Evolutionary conservation across 30 jellyfish, hydroid and myxozoan species (phyloP), one percentile per base, ranked within the genome.

Genomic region (Catostylus mosaicus): DNA sequence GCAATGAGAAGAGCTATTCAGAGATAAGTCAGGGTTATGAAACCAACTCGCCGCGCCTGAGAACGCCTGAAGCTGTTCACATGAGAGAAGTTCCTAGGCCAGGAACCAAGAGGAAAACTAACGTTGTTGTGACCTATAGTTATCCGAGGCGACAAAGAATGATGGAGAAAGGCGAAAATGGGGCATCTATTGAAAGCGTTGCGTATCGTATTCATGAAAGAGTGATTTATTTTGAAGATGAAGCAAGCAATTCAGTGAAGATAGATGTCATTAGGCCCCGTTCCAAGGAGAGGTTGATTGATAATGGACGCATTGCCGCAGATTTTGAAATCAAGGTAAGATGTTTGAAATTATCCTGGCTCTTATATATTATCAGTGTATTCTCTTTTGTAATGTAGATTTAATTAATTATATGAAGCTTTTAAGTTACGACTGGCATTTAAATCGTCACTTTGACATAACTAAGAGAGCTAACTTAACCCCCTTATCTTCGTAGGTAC

Each of bases 111-210:
- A 35, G 27, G 29, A 68, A 68, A 35, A 68, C 65, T 35, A 64
- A 68, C 33, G 80, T 68, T 68, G 36, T 68, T 27, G 80, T 68
- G 23, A 68, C 30, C 26, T 68, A 68, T 36, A 3, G 34, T 37
- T 68, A 68, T 23, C 80, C 80, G 29, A 35, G 59, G 65, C 54
- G 37, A 5, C 80, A 68, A 37, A 68, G 64, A 22, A 34, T 34
- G 23, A 23, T 68, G 2, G 40, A 35, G 29, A 68, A 32, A 46
- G 80, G 80, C 11, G 80, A 68, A 18, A 5, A 26, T 7, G 45
- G 34, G 20, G 22, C 80, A 27, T 26, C 2, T 35, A 33, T 23
- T 45, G 80, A 68, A 36, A 46, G 65, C 20, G 80, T 68, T 68
- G 27, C 59, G 19, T 68, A 68, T n/a, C 27, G 19, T 3, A 68